Conservation (phyloP, 2,797 vertebrate genomes). For the Chrosomus eos region DNA sequence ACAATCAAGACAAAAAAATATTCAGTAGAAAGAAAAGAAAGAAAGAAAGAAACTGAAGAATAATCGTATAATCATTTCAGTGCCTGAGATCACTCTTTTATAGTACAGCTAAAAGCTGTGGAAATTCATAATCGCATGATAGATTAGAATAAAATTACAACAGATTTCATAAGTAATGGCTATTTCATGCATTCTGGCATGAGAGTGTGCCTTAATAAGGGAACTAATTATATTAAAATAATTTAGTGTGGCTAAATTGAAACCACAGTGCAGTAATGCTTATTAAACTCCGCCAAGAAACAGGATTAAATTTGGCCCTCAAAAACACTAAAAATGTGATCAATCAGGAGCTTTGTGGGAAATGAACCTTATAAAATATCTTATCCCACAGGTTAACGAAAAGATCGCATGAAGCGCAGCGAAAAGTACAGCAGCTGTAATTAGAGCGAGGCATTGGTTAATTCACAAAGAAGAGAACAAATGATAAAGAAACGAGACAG, state of each 20-base stretch:
- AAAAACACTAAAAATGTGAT: not conserved
- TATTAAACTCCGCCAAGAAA: not conserved
- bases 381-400: constrained; percentile 12
- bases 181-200: not conserved
- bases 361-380: not conserved
- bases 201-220: not conserved
- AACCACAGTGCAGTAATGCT: not conserved
- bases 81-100: constrained; percentile 44
- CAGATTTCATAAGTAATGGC: not conserved
- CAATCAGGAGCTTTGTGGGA: not conserved
- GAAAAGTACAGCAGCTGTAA: constrained; percentile 39
- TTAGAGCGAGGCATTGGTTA: constrained; percentile 46
- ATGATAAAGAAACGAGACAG: constrained; percentile 46
- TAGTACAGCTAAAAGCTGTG: constrained; percentile 31
- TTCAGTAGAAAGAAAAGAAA: not conserved
- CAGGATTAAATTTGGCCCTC: not conserved
- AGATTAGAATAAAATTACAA: not conserved
- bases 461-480: constrained; percentile 49
- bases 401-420: constrained; percentile 24
- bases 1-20: constrained; percentile 17
- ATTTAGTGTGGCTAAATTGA: constrained; percentile 12
- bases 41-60: not conserved
- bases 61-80: not conserved
- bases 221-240: not conserved
- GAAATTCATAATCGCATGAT: not conserved